Percentiles rank a stretch among this genome's conserved stretches.
Conservation (phyloP, 1,140 invertebrate genomes). For the Linepithema humile region DNA sequence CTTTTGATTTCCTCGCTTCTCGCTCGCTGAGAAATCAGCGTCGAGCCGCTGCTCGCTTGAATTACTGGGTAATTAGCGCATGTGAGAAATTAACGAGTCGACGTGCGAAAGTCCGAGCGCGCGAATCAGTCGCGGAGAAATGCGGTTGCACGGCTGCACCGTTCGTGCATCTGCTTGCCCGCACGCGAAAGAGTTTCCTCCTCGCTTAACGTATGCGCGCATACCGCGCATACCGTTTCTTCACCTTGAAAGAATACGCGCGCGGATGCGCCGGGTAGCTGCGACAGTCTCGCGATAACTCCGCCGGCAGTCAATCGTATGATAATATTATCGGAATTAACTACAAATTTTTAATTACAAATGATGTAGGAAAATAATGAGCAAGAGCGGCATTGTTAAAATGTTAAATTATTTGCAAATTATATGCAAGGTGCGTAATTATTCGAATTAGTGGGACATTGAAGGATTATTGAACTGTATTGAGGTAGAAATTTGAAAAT, state of each 20-base stretch:
- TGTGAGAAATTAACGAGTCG: neutral
- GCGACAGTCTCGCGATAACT: neutral
- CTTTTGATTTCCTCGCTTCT: neutral
- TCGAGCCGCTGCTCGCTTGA: neutral
- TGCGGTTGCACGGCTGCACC: neutral
- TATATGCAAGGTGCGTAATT: neutral
- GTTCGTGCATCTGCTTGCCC: neutral
- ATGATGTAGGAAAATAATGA: no score
- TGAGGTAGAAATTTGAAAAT: no score
- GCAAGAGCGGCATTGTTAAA: no score
- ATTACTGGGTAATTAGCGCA: neutral
- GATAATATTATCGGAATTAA: neutral
- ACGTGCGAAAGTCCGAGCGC: neutral
- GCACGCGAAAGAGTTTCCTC: conserved; percentile 63
- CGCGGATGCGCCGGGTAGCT: conserved; percentile 29
- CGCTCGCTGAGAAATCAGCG: no score
- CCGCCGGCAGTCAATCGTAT: no score
- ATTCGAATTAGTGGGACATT: neutral
- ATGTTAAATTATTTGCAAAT: no score
- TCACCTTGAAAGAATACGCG: conserved; percentile 72
- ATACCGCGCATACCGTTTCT: conserved; percentile 75
- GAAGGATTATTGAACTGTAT: neutral
- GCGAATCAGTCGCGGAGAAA: neutral
- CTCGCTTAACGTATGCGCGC: conserved; percentile 48
- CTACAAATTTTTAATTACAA: neutral